phyloP scores from a whole-genome alignment of 1,140 invertebrate genomes.

The Heliconius eleuchia region DNA sequence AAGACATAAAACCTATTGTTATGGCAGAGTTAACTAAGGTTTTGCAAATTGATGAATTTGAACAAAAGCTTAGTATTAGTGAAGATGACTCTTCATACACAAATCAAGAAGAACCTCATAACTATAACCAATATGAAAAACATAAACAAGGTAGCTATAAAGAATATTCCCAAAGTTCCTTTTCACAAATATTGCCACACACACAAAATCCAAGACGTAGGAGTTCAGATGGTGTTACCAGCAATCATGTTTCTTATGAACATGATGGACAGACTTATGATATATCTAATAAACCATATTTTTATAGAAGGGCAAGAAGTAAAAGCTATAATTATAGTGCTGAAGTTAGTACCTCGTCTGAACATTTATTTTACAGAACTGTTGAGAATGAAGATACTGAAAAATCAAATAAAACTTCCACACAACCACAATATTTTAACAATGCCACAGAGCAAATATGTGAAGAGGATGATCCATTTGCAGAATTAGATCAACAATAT shows the following conservation, averaged over 20 bases:
- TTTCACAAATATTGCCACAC: conserved; percentile 23
- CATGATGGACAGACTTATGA: conserved; percentile 20
- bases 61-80: conserved; percentile 42
- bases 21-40: conserved; percentile 72
- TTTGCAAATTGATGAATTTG: conserved; percentile 63
- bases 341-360: conserved; percentile 38
- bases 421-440: conserved; percentile 53
- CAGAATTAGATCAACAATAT: conserved; percentile 73
- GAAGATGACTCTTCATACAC: conserved; percentile 39
- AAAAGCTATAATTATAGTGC: conserved; percentile 44
- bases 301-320: conserved; percentile 51
- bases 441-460: conserved; percentile 51
- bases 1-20: conserved; percentile 76
- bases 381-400: conserved; percentile 11
- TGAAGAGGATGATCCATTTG: conserved; percentile 74
- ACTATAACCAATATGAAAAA: conserved; percentile 41
- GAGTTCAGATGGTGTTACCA: conserved; percentile 19
- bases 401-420: conserved; percentile 24
- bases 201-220: conserved; percentile 33
- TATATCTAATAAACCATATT: conserved; percentile 46
- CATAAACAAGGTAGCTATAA: conserved; percentile 43
- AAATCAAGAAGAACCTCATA: conserved; percentile 36
- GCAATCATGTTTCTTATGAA: conserved; percentile 27
- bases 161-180: conserved; percentile 36
- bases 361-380: conserved; percentile 40